Conservation (phyloP, 2,888 invertebrate genomes). For the Ophioninae sp. region DNA sequence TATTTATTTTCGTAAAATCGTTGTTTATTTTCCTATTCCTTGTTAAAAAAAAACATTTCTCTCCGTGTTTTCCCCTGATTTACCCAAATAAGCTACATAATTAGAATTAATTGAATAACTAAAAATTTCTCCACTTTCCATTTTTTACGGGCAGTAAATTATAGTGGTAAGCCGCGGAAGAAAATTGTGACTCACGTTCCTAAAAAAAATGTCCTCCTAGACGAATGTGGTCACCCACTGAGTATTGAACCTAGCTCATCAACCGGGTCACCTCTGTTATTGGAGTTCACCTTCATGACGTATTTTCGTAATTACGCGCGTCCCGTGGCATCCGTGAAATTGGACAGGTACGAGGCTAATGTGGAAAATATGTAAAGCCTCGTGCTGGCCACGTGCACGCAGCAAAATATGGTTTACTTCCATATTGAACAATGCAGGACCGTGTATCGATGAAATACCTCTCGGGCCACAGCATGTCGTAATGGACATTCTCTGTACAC, state of each 20-base stretch:
- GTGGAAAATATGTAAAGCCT: neutral
- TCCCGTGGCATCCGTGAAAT: neutral
- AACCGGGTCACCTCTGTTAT: neutral
- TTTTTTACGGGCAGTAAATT: no score
- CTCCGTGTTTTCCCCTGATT: no score
- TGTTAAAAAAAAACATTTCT: no score
- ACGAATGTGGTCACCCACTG: neutral
- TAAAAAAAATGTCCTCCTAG: no score
- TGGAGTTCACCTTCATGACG: neutral
- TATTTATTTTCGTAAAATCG: no score
- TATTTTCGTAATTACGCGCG: neutral
- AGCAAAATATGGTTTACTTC: conserved; percentile 3
- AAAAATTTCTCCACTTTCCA: no score
- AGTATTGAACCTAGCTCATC: neutral
- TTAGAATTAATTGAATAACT: no score
- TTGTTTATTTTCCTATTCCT: no score
- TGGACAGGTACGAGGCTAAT: neutral
- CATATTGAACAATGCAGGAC: conserved; percentile 8
- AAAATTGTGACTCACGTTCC: no score
- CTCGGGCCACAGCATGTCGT: conserved; percentile 58
- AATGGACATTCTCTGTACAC: conserved; percentile 71
- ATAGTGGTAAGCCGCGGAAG: no score
- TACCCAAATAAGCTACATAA: no score
- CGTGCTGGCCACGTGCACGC: neutral
- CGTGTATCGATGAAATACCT: conserved; percentile 9